A percentile compares a stretch with the other conserved stretches of the same genome.
Evolutionary conservation across 1,140 invertebrate genomes (phyloP).

Genomic region (Panulirus ornatus): DNA sequence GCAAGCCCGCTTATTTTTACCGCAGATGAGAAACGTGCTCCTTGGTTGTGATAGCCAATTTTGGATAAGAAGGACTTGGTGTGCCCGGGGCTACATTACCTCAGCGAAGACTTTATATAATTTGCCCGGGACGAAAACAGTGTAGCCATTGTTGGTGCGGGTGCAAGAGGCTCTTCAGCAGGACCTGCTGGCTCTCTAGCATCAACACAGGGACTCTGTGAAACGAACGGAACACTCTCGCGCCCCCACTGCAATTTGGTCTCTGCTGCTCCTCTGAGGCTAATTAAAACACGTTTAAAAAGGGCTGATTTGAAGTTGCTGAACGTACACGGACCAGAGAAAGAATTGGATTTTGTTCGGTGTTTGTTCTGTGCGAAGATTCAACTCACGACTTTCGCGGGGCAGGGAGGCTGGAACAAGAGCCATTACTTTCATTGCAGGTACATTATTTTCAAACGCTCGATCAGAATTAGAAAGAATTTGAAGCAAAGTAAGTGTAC

Average conservation of each 20-base stretch:
- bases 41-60: slow-evolving; percentile 49
- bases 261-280: not conserved
- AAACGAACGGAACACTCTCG: slow-evolving; percentile 7
- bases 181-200: not conserved
- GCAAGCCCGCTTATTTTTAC: slow-evolving; percentile 31
- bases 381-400: slow-evolving; percentile 21
- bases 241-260: not conserved
- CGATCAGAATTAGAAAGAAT: slow-evolving; percentile 3
- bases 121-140: slow-evolving; percentile 50
- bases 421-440: not conserved
- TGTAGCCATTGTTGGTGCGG: slow-evolving; percentile 10
- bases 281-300: slow-evolving; percentile 35
- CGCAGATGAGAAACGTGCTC: slow-evolving; percentile 33
- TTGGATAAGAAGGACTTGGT: slow-evolving; percentile 25
- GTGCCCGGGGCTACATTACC: slow-evolving; percentile 46
- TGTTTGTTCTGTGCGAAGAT: slow-evolving; percentile 34
- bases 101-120: slow-evolving; percentile 48
- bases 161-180: not conserved
- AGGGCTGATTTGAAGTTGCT: slow-evolving; percentile 18
- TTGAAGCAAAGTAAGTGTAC: not conserved
- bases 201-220: not conserved
- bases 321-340: slow-evolving; percentile 19
- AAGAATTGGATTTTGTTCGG: slow-evolving; percentile 30
- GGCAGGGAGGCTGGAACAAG: not conserved
- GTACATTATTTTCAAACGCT: not conserved